Evolutionary conservation across 2,113 vertebrate species (phyloP), one percentile per base, ranked within the genome.

Genomic region (Mus spicilegus): DNA sequence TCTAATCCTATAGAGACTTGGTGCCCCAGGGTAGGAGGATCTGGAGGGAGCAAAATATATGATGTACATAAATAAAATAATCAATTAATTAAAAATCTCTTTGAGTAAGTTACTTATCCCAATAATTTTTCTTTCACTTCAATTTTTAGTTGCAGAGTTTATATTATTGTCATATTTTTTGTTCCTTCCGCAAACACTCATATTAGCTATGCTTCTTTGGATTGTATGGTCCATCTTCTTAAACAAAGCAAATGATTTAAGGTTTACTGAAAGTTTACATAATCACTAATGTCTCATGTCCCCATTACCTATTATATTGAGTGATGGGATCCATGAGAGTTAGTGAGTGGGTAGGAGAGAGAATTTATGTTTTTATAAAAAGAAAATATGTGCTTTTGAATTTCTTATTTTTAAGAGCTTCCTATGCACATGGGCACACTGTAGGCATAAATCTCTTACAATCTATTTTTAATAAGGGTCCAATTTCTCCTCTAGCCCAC

Each of bases 351-450:
- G 2, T 26, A 22, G 26, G 39, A 86, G 12, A 76, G 10, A 36
- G 42, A 3, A 42, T 8, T 28, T 33, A 63, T 86, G 6, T 7
- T 22, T 13, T 13, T 26, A 39, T 58, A n/a, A 36, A 87, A 70
- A n/a, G 12, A 75, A 89, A 91, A 89, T 7, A 9, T 22, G 51
- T 54, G 28, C n/a, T 84, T 82, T 54, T 17, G 42, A 70, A 65
- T 82, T 70, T 86, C 36, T 91, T 87, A 51, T 56, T 92, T 95
- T 90, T 9, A 72, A 77, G 61, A 92, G 20, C 8, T 56, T 87
- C 63, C 82, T 93, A 28, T 61, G 1, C 72, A 39, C 3, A 46
- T 7, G 67, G 84, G 46, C 13, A 80, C 63, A 63, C 61, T 63
- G 7, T 26, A 24, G 24, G 22, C 1, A 63, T 26, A 63, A 8